phyloP scores from a whole-genome alignment of 2,888 invertebrate genomes.

The Heliconius hortense region DNA sequence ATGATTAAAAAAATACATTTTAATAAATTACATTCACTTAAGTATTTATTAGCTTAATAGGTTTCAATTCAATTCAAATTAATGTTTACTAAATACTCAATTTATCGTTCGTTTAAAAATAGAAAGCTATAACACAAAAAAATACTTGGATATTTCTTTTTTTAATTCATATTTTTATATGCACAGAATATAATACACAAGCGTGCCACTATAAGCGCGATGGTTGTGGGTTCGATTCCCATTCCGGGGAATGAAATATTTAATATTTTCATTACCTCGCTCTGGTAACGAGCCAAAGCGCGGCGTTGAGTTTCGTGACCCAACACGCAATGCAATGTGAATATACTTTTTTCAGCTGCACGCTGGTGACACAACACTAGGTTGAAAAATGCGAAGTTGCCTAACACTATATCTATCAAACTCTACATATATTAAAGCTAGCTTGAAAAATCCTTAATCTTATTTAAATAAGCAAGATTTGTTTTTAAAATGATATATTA shows the following conservation, averaged over 20 bases:
- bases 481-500: too few relatives aligned
- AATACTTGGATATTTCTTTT: neutral
- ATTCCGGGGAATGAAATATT: neutral
- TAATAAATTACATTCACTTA: neutral
- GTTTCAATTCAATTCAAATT: neutral
- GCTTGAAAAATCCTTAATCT: too few relatives aligned
- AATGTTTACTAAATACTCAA: neutral
- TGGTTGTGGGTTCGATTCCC: neutral
- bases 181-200: too few relatives aligned
- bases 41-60: conserved; percentile 2
- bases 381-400: too few relatives aligned
- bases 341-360: too few relatives aligned
- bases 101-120: neutral
- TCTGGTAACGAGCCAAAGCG: neutral
- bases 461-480: too few relatives aligned
- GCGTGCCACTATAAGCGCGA: too few relatives aligned
- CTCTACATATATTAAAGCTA: too few relatives aligned
- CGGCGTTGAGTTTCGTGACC: neutral
- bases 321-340: too few relatives aligned
- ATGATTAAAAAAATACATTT: neutral
- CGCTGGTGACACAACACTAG: too few relatives aligned
- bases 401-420: too few relatives aligned
- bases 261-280: neutral
- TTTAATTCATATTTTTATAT: neutral
- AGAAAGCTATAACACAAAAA: neutral